Conservation (phyloP, 2,888 invertebrate species). For the Metellina segmentata region DNA sequence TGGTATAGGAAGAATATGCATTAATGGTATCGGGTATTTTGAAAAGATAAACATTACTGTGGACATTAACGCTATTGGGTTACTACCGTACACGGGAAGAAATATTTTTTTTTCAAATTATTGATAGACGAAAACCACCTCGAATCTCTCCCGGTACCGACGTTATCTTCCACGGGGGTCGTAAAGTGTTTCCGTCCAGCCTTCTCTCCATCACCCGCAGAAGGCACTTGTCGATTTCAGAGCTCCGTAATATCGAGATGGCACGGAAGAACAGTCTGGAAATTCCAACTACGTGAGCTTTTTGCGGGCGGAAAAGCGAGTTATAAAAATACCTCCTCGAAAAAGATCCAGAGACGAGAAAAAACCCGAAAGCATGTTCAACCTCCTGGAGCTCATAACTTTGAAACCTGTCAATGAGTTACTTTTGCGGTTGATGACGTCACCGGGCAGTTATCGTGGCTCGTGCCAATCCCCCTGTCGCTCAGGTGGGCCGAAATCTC, state of each 20-base stretch:
- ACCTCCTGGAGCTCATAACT: conserved; percentile 58
- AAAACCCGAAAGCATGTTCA: conserved; percentile 15
- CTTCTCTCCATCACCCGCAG: conserved; percentile 3
- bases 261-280: conserved; percentile 45
- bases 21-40: too few relatives aligned
- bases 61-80: too few relatives aligned
- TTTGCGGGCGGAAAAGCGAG: not conserved
- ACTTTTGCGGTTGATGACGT: conserved; percentile 47
- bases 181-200: conserved; percentile 29
- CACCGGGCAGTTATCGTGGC: conserved; percentile 68
- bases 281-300: conserved; percentile 55
- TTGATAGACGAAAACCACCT: too few relatives aligned
- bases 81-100: too few relatives aligned
- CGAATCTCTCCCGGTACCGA: too few relatives aligned
- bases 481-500: conserved; percentile 38
- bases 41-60: too few relatives aligned
- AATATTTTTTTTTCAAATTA: too few relatives aligned
- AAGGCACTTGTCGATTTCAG: conserved; percentile 67
- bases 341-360: not conserved
- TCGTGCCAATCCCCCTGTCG: conserved; percentile 55
- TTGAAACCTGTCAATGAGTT: conserved; percentile 75
- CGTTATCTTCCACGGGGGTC: not conserved
- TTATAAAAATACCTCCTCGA: conserved; percentile 42
- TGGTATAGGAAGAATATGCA: too few relatives aligned
- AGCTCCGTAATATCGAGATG: conserved; percentile 56